phyloP scores from a whole-genome alignment of 2,888 invertebrate genomes.

The Celastrina argiolus region DNA sequence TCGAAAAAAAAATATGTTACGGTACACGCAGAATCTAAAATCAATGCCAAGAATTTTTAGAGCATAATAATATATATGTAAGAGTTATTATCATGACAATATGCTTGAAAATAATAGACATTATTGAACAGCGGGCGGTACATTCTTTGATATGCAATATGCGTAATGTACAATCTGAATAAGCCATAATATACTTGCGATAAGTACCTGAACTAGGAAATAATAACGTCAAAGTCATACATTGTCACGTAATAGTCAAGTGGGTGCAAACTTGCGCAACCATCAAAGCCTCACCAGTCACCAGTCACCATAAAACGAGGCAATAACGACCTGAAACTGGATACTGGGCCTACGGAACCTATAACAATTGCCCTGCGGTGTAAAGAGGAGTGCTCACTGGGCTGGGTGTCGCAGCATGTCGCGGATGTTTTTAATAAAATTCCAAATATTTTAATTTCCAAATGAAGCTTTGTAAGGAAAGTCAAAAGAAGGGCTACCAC shows the following conservation, averaged over 20 bases:
- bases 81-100: no score
- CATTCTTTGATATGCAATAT: neutral
- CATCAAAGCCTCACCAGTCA: neutral
- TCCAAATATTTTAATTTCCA: no score
- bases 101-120: no score
- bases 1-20: no score
- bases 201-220: neutral
- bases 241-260: neutral
- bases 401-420: neutral
- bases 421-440: neutral
- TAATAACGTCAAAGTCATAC: neutral
- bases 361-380: neutral
- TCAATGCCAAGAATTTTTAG: no score
- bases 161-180: neutral
- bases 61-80: no score
- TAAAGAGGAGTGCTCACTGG: neutral
- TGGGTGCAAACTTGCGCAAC: slow-evolving; percentile 5
- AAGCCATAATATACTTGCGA: neutral
- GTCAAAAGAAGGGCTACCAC: no score
- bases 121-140: neutral
- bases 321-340: neutral
- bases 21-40: no score
- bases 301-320: neutral
- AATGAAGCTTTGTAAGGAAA: no score
- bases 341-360: neutral